Conservation (phyloP, 2,113 vertebrate species). For the Zosterops pallidus region DNA sequence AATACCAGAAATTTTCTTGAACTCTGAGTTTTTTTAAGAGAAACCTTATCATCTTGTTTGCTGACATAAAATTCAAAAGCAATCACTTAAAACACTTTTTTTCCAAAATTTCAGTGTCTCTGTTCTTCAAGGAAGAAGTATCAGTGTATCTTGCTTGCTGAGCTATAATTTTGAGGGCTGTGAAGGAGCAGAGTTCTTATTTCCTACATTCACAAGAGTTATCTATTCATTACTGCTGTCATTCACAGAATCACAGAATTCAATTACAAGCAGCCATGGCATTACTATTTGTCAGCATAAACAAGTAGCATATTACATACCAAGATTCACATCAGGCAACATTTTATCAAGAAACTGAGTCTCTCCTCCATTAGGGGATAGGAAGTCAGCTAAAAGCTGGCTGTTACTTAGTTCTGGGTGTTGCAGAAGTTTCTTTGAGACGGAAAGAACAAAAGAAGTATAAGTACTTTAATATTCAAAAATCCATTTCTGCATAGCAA, state of each 20-base stretch:
- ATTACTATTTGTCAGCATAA: not conserved
- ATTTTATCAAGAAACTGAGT: slow-evolving; percentile 98
- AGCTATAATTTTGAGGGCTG: not conserved
- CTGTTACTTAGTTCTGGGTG: slow-evolving; percentile 96
- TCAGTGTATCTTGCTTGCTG: not conserved
- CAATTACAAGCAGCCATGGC: not conserved
- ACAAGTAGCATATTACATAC: slow-evolving; percentile 70
- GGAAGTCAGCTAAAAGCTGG: slow-evolving; percentile 93
- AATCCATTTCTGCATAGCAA: not conserved
- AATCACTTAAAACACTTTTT: not conserved
- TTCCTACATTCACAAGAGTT: not conserved
- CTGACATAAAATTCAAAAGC: not conserved
- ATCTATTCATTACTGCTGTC: not conserved
- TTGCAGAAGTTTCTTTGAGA: slow-evolving; percentile 87
- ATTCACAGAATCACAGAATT: not conserved
- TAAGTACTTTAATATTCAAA: not conserved
- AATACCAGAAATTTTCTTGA: not conserved
- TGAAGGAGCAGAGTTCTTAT: not conserved
- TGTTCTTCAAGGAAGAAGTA: not conserved
- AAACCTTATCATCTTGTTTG: not conserved
- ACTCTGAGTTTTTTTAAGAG: not conserved
- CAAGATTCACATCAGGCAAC: slow-evolving; percentile 95
- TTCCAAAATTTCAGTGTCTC: not conserved
- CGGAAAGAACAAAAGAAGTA: not conserved
- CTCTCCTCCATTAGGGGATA: slow-evolving; percentile 93